Conservation (phyloP, 1,140 invertebrate species). For the Cotesia typhae region DNA sequence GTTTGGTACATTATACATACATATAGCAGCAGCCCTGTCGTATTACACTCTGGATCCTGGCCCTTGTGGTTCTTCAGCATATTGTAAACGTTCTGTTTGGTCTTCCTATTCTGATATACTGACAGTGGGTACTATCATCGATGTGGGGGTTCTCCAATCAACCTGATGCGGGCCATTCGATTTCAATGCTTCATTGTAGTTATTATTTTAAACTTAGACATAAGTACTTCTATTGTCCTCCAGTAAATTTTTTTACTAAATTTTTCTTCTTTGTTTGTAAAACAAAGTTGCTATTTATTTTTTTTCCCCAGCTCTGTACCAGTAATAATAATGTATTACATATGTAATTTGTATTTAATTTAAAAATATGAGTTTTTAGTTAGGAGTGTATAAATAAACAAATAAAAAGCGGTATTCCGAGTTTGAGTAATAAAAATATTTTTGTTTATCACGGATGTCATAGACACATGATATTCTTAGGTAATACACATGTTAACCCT, state of each 20-base stretch:
- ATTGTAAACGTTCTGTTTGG: background rate
- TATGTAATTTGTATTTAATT: too few relatives aligned
- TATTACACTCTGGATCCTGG: background rate
- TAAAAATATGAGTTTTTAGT: background rate
- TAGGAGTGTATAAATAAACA: background rate
- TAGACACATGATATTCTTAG: background rate
- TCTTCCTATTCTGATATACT: constrained; percentile 24
- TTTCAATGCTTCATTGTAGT: constrained; percentile 12
- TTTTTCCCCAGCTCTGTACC: too few relatives aligned
- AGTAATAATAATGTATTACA: too few relatives aligned
- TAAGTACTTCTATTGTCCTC: background rate
- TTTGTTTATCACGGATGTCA: background rate
- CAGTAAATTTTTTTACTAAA: too few relatives aligned
- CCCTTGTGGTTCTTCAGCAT: background rate
- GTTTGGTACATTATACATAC: background rate
- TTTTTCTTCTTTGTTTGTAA: background rate
- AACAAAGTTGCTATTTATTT: too few relatives aligned
- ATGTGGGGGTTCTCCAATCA: constrained; percentile 30
- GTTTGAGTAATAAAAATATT: background rate
- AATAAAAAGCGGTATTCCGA: constrained; percentile 2
- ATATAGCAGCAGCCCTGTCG: background rate
- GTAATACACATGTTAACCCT: constrained; percentile 20
- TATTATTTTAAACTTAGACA: background rate
- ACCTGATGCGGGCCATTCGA: constrained; percentile 36
- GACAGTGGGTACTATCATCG: constrained; percentile 20